phyloP scores from a whole-genome alignment of 1,140 invertebrate genomes.

The Nasonia vitripennis region DNA sequence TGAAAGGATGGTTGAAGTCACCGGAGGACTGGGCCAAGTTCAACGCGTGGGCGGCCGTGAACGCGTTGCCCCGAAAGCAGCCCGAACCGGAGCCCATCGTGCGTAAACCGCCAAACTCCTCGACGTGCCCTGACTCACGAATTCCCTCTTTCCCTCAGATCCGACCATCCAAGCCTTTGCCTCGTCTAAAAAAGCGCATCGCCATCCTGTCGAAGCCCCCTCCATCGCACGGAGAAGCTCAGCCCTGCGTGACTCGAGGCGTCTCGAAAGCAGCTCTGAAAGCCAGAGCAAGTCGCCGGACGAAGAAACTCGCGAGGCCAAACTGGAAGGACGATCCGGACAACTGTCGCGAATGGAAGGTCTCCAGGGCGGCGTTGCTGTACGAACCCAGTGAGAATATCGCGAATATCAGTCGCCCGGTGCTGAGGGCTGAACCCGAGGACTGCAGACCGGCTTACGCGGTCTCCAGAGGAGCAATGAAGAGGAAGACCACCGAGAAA shows the following conservation, averaged over 20 bases:
- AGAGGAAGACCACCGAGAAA: slow-evolving; percentile 28
- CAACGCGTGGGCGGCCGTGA: slow-evolving; percentile 58
- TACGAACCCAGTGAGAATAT: slow-evolving; percentile 55
- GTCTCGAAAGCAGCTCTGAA: not conserved
- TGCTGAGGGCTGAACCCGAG: not conserved
- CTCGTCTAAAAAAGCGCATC: slow-evolving; percentile 52
- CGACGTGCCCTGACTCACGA: not conserved
- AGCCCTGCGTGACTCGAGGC: not conserved
- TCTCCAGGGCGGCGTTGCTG: slow-evolving; percentile 39
- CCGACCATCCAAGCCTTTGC: slow-evolving; percentile 54
- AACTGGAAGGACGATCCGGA: not conserved
- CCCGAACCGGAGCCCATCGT: slow-evolving; percentile 56
- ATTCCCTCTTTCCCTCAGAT: slow-evolving; percentile 16
- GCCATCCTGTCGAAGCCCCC: slow-evolving; percentile 40
- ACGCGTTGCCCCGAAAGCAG: slow-evolving; percentile 56
- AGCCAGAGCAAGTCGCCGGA: not conserved
- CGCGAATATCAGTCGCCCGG: slow-evolving; percentile 48
- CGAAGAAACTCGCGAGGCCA: not conserved
- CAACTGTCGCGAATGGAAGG: slow-evolving; percentile 14
- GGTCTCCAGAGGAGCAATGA: slow-evolving; percentile 26
- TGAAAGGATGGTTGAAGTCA: slow-evolving; percentile 60
- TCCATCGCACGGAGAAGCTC: not conserved
- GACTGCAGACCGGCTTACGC: not conserved
- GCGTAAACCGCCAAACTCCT: slow-evolving; percentile 1
- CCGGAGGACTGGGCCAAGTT: slow-evolving; percentile 61